These are phyloP conservation scores for Drosophila vallismaia DNA, from an alignment of 2,888 invertebrate species.

Conservation along the genomic window DNA sequence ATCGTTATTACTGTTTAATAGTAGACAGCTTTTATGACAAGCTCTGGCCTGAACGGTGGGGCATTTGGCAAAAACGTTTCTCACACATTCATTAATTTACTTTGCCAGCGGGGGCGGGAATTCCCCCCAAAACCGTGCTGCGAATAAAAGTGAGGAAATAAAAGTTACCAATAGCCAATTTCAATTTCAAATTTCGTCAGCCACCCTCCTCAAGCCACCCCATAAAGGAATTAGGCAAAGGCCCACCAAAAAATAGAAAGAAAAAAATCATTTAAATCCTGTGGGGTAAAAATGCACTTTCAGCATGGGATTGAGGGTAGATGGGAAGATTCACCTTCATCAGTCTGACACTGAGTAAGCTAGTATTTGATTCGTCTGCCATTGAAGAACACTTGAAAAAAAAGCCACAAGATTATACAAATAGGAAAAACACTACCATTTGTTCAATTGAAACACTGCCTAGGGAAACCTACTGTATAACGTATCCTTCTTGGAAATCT, in stretches of 20 bases:
- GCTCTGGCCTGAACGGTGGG: conserved; percentile 15
- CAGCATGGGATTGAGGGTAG: conserved; percentile 38
- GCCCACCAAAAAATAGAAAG: conserved; percentile 5
- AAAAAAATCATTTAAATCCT: conserved; percentile 47
- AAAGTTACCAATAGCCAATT: conserved; percentile 71
- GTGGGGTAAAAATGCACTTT: conserved; percentile 63
- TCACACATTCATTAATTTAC: conserved; percentile 69
- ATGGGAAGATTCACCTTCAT: conserved; percentile 51
- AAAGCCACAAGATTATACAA: not conserved
- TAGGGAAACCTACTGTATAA: too few species aligned
- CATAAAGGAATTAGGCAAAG: conserved; percentile 34
- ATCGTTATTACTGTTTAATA: conserved; percentile 74
- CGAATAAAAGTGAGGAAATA: conserved; percentile 47
- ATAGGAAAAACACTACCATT: not conserved
- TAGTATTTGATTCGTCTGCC: conserved; percentile 63
- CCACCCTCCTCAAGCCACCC: conserved; percentile 51
- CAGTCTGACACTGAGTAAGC: conserved; percentile 55
- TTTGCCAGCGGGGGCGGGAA: conserved; percentile 25
- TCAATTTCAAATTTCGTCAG: conserved; percentile 78
- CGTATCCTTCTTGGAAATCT: not conserved
- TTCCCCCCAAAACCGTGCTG: not conserved
- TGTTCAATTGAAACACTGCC: too few species aligned
- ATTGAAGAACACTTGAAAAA: not conserved
- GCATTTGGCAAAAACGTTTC: conserved; percentile 49
- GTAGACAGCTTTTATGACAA: conserved; percentile 68